A percentile compares a stretch with the other conserved stretches of the same genome.
These are phyloP conservation scores for Crotalus tigris DNA, from an alignment of 2,113 vertebrate species.

Conservation along the genomic window DNA sequence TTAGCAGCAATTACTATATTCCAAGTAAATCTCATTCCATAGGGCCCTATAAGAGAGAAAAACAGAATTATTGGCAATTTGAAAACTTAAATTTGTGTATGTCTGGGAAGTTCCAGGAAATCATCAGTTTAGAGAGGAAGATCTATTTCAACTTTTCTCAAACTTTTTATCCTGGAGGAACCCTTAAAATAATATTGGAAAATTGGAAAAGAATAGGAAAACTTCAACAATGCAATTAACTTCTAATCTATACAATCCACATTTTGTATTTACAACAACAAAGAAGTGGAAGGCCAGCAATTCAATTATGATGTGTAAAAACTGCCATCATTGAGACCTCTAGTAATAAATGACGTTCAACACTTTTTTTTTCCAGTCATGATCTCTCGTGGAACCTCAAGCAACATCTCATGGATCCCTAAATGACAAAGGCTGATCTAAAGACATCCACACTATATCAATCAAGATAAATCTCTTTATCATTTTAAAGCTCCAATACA, in stretches of 20 bases:
- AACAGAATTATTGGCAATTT: constrained; percentile 29
- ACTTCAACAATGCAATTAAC: not conserved
- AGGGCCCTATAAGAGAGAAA: constrained; percentile 32
- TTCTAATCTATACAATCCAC: not conserved
- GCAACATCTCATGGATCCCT: not conserved
- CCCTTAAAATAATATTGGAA: not conserved
- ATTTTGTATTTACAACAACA: no score
- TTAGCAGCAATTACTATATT: constrained; percentile 38
- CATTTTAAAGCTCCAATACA: not conserved
- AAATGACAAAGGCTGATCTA: not conserved
- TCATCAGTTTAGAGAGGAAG: not conserved
- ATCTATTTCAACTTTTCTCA: not conserved
- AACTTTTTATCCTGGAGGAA: not conserved
- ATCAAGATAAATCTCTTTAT: not conserved
- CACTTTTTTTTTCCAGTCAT: not conserved
- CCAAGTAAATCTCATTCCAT: constrained; percentile 11
- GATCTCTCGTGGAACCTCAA: not conserved
- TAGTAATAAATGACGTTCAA: not conserved
- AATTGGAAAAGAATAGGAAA: not conserved
- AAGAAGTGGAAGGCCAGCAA: not conserved
- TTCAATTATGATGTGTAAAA: not conserved
- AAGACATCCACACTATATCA: not conserved
- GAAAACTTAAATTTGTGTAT: constrained; percentile 31
- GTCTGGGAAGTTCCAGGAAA: not conserved
- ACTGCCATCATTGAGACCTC: not conserved